Evolutionary conservation across 2,888 invertebrate species (phyloP).

Genomic region (Resseliella maxima): DNA sequence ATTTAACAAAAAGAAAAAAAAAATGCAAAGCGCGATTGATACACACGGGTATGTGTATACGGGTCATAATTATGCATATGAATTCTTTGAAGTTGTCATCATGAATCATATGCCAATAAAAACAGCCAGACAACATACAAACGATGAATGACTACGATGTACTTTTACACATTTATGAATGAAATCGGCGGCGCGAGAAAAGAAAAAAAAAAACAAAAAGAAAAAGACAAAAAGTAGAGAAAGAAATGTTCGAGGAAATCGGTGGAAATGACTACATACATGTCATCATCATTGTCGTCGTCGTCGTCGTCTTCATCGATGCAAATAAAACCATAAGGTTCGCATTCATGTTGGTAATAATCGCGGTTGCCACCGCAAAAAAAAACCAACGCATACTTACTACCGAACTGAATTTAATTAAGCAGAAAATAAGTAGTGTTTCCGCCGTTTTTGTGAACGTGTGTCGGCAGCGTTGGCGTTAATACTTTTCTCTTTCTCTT

Average conservation of each 20-base stretch:
- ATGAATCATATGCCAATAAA: neutral
- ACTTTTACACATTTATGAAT: neutral
- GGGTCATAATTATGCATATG: neutral
- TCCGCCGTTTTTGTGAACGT: slow-evolving; percentile 11
- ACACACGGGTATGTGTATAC: too few species aligned
- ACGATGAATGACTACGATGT: neutral
- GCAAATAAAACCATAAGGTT: slow-evolving; percentile 1
- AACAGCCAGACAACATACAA: neutral
- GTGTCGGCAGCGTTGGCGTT: neutral
- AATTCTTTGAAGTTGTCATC: neutral
- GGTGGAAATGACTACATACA: slow-evolving; percentile 41
- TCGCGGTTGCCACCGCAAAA: slow-evolving; percentile 11
- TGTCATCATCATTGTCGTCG: slow-evolving; percentile 3
- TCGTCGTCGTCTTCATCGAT: too few species aligned
- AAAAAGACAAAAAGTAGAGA: neutral
- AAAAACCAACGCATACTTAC: neutral
- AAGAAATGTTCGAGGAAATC: neutral
- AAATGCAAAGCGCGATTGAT: too few species aligned
- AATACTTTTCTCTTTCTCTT: too few species aligned
- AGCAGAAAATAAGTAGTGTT: slow-evolving; percentile 52
- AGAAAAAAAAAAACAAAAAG: neutral
- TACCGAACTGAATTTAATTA: slow-evolving; percentile 43
- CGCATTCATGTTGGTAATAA: neutral
- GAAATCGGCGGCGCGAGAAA: neutral
- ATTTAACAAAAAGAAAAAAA: too few species aligned